These are phyloP conservation scores for Danaus plexippus DNA, from an alignment of 1,140 invertebrate species.

Conservation along the genomic window DNA sequence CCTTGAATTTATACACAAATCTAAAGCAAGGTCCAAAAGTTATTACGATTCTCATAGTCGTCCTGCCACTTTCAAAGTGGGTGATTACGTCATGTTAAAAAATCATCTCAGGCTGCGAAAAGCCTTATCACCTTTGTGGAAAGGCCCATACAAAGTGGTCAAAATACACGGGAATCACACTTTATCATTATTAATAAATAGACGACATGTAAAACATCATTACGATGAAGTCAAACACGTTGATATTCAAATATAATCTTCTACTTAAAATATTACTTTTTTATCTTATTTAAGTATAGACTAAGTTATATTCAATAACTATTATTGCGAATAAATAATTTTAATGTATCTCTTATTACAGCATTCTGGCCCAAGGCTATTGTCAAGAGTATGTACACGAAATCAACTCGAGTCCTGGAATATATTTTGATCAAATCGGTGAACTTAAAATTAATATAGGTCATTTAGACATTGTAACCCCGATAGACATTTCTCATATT, in stretches of 20 bases:
- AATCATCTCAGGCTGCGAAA: too few species aligned
- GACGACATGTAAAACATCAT: slow-evolving; percentile 17
- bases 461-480: slow-evolving; percentile 17
- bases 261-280: not conserved
- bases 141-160: too few species aligned
- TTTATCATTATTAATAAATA: too few species aligned
- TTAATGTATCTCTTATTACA: slow-evolving; percentile 13
- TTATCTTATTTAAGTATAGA: not conserved
- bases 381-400: slow-evolving; percentile 11
- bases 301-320: slow-evolving; percentile 2
- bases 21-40: slow-evolving; percentile 16
- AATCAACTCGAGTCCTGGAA: slow-evolving; percentile 22
- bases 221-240: slow-evolving; percentile 15
- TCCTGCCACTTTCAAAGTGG: slow-evolving; percentile 13
- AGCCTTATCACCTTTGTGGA: too few species aligned
- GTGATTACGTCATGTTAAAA: slow-evolving; percentile 11
- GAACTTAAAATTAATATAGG: slow-evolving; percentile 20
- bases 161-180: too few species aligned
- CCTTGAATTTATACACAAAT: slow-evolving; percentile 12
- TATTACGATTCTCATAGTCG: too few species aligned
- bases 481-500: slow-evolving; percentile 20
- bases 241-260: not conserved
- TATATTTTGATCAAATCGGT: slow-evolving; percentile 26
- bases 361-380: slow-evolving; percentile 16
- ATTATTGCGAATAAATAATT: not conserved